phyloP scores from a whole-genome alignment of 2,888 invertebrate species.

The Laothoe populi region DNA sequence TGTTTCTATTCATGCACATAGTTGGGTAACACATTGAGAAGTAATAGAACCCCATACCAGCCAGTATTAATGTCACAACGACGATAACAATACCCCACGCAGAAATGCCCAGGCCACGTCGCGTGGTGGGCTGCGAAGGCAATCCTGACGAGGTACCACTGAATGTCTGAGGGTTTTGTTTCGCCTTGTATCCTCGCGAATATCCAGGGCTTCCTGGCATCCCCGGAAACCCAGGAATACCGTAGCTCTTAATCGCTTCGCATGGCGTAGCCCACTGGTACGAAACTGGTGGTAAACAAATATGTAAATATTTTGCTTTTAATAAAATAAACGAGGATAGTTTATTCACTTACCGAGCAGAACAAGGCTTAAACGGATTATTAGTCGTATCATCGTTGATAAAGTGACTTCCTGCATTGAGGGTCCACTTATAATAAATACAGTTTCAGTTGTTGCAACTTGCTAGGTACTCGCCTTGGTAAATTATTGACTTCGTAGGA shows the following conservation, averaged over 20 bases:
- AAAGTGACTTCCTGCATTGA: constrained; percentile 48
- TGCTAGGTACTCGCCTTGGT: no score
- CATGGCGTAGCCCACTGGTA: constrained; percentile 36
- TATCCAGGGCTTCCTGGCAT: constrained; percentile 40
- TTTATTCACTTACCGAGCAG: constrained; percentile 61
- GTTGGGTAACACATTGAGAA: constrained; percentile 88
- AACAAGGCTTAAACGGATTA: constrained; percentile 56
- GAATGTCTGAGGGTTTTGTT: constrained; percentile 48
- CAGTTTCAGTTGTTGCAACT: constrained; percentile 32
- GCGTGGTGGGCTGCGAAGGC: constrained; percentile 54
- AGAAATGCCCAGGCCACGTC: constrained; percentile 81
- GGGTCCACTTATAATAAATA: constrained; percentile 41
- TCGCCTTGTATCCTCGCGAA: constrained; percentile 45
- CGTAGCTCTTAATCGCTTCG: constrained; percentile 48
- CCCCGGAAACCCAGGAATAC: constrained; percentile 42
- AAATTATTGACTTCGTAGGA: background rate
- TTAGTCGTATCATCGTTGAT: constrained; percentile 59
- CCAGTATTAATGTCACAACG: constrained; percentile 77
- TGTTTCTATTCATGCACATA: constrained; percentile 83
- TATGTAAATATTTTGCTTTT: constrained; percentile 2
- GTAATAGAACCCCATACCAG: constrained; percentile 85
- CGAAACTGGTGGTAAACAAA: background rate
- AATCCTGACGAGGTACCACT: constrained; percentile 54
- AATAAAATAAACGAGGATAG: background rate
- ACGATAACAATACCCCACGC: constrained; percentile 88